Evolutionary conservation across 1,140 invertebrate species (phyloP), one percentile per base, ranked within the genome.

Genomic region (Brachystomella parvula): DNA sequence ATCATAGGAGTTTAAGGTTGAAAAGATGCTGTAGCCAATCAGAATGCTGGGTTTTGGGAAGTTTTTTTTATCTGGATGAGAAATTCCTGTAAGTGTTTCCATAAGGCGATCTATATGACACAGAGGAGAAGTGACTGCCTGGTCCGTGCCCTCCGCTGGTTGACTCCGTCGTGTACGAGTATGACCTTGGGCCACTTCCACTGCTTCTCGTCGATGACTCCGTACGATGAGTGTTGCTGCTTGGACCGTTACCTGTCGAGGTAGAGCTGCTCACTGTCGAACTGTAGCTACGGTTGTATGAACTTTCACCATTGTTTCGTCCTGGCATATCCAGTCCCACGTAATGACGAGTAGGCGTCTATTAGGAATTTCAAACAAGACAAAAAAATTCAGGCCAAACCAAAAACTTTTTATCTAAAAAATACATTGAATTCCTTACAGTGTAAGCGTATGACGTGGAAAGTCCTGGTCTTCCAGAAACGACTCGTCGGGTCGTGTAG

Each of bases 31-130:
- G n/a, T n/a, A n/a, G n/a, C n/a, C n/a, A n/a, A n/a, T n/a, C n/a
- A n/a, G n/a, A n/a, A n/a, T n/a, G n/a, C n/a, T n/a, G n/a, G n/a
- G n/a, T n/a, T n/a, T n/a, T n/a, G n/a, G n/a, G n/a, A n/a, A n/a
- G n/a, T n/a, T n/a, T n/a, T n/a, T n/a, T n/a, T 66, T 66, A 70
- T 31, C 64, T 64, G 61, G 70, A 65, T 21, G 68, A 68, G 44
- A 67, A 66, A 44, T 57, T 64, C 15, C 71, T 49, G 59, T 59
- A 73, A 56, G 56, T 70, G 57, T 73, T 73, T 28, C 71, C 71
- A 32, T 73, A 73, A 15, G 71, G 71, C 32, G 68, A 70, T 61
- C 67, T 70, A 56, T 73, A 73, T 29, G 66, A 66, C 17, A 67
- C 61, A 0, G 68, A 63, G 29, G 68, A 70, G 58, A 67, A 70